Conservation (phyloP, 2,888 invertebrate species). For the Exocentrus adspersus region DNA sequence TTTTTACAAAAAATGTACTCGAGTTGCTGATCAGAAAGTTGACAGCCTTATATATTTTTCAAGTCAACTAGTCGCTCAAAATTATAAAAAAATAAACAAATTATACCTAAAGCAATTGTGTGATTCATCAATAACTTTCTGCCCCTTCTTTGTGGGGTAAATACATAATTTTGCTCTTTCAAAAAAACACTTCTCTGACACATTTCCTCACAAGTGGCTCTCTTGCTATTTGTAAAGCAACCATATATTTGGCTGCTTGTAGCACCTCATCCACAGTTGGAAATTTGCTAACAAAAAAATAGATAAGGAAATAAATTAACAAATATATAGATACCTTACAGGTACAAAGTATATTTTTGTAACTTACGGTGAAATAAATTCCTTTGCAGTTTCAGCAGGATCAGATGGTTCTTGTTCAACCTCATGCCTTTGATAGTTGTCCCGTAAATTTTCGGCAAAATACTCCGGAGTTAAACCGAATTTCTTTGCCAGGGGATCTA, state of each 20-base stretch:
- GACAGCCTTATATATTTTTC: too few species aligned
- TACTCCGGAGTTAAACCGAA: conserved; percentile 95
- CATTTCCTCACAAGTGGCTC: conserved; percentile 90
- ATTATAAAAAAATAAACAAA: too few species aligned
- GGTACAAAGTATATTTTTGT: not conserved
- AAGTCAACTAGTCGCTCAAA: too few species aligned
- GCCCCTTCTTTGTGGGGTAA: conserved; percentile 87
- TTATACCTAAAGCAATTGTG: conserved; percentile 84
- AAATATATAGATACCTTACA: not conserved
- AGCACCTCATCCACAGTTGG: conserved; percentile 82
- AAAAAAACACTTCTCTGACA: conserved; percentile 85
- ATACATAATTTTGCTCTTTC: conserved; percentile 88
- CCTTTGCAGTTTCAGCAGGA: conserved; percentile 83
- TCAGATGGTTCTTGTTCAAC: conserved; percentile 92
- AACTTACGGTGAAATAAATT: conserved; percentile 71
- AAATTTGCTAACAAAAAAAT: conserved; percentile 67
- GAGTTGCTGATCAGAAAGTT: too few species aligned
- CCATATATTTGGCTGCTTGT: conserved; percentile 92
- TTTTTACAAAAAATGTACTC: too few species aligned
- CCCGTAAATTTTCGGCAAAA: conserved; percentile 95
- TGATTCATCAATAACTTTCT: conserved; percentile 95
- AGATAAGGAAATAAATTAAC: conserved; percentile 10
- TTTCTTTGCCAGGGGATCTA: conserved; percentile 84
- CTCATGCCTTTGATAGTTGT: conserved; percentile 94
- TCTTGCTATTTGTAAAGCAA: conserved; percentile 91